Evolutionary conservation across 2,797 vertebrate genomes (phyloP), one percentile per base, ranked within the genome.

Genomic region (Pampus argenteus): DNA sequence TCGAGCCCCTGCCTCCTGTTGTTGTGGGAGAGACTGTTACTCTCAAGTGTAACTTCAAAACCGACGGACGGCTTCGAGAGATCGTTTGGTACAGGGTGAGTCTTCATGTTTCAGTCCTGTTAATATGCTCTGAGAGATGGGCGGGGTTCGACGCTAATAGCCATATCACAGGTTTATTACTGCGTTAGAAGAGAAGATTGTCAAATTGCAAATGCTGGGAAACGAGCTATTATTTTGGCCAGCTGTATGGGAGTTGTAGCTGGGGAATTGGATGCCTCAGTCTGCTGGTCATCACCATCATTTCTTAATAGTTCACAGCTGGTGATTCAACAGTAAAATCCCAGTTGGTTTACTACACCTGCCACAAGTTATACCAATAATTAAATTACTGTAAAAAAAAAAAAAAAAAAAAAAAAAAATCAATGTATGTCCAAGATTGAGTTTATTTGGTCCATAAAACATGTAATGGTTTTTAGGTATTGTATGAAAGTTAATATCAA

Each of bases 71-170:
- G 78, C 96, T 99, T 93, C 92, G 98, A 26, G 98, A 99, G 89
- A 98, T 99, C 6, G 98, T 99, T 64, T 99, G 98, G 98, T 99
- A 99, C 93, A 92, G 97, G 97, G 98, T 99, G 92, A 98, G 98
- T 70, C 50, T 34, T 29, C 20, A 36, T 23, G n/a, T 59, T 60
- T 68, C 68, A 65, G 6, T 49, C 20, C 63, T 45, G 57, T 76
- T 69, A 81, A 44, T n/a, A n/a, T n/a, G n/a, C n/a, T 67, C 61
- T 31, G 10, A 55, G 25, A n/a, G n/a, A n/a, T n/a, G n/a, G n/a
- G n/a, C n/a, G n/a, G 44, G 31, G 74, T 60, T 74, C 72, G 64
- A 11, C 20, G 62, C 69, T 71, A 44, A 28, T 51, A 44, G 64
- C 66, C 59, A 44, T 63, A 69, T 52, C 58, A 2, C 51, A 13